Percentiles rank a stretch among this genome's conserved stretches.
These are phyloP conservation scores for Mesembrinibis cayennensis DNA, from an alignment of 2,113 vertebrate species.

Conservation along the genomic window DNA sequence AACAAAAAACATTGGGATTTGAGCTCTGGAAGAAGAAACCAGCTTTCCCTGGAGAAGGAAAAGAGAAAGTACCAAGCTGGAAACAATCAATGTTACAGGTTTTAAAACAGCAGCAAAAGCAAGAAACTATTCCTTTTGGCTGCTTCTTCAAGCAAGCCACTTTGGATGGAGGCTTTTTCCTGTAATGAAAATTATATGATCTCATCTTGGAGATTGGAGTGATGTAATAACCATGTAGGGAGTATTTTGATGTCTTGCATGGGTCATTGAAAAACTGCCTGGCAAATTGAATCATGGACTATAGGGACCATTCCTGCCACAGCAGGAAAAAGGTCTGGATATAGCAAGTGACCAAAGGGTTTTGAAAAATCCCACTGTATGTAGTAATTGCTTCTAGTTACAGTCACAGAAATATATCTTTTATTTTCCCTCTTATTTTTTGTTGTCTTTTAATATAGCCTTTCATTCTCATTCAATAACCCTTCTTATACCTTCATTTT, in stretches of 20 bases:
- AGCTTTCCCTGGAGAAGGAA: neutral
- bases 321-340: neutral
- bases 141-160: neutral
- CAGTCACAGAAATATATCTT: neutral
- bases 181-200: neutral
- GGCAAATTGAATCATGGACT: neutral
- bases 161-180: neutral
- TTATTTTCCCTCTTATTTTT: neutral
- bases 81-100: neutral
- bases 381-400: neutral
- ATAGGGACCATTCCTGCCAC: neutral
- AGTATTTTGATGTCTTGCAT: neutral
- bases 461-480: constrained; percentile 1
- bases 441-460: constrained; percentile 13
- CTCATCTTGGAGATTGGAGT: neutral
- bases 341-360: neutral
- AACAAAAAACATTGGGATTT: neutral
- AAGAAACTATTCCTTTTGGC: constrained; percentile 1
- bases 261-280: neutral
- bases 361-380: neutral
- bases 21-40: neutral
- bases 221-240: constrained; percentile 14
- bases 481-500: neutral
- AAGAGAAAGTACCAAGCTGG: neutral
- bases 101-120: neutral